Base-by-base conservation (phyloP, 2,797 vertebrate species). In the Eulemur coronatus region DNA sequence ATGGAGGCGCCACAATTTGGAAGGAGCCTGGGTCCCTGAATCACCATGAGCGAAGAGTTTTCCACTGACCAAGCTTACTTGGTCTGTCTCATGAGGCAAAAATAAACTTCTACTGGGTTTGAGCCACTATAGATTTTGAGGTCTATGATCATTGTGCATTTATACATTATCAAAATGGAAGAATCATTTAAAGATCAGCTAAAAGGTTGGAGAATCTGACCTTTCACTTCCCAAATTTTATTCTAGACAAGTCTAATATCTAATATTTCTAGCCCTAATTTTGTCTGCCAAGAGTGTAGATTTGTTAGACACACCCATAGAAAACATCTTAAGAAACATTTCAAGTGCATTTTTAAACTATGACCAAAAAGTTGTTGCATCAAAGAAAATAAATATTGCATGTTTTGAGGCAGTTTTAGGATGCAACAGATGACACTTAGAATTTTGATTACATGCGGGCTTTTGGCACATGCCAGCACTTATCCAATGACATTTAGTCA, bases 371-470 rank as follows among this genome's bases (percentile, higher is more conserved):
- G 30, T 89, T 90, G 22, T 81, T 81, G 3, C 48, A 78, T 75
- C 72, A 55, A 96, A 57, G 78, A 95, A 96, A 94, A 95, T 80
- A 85, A 96, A 96, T 94, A 94, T 35, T 91, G 24, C 69, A 72
- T 92, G 26, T 93, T 72, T 95, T 72, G 41, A 97, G 26, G 46
- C 59, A 57, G 30, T 61, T 96, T 97, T 33, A 82, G 65, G 24
- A 63, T 48, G 50, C 78, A 94, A 86, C 89, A 95, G 84, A 94
- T 91, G 89, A 93, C 41, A 65, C n/a, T 57, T 30, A 72, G 57
- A 87, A 73, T 86, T 93, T 79, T 94, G 8, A 89, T 86, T 93
- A 38, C 48, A 91, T 87, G 80, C 78, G 48, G 14, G 46, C 52
- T 91, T 95, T 89, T 80, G 79, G 43, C 57, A 84, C 70, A 84